A percentile compares a stretch with the other conserved stretches of the same genome.
Evolutionary conservation across 2,113 vertebrate species (phyloP).

Genomic region (Anarhynchus alexandrinus): DNA sequence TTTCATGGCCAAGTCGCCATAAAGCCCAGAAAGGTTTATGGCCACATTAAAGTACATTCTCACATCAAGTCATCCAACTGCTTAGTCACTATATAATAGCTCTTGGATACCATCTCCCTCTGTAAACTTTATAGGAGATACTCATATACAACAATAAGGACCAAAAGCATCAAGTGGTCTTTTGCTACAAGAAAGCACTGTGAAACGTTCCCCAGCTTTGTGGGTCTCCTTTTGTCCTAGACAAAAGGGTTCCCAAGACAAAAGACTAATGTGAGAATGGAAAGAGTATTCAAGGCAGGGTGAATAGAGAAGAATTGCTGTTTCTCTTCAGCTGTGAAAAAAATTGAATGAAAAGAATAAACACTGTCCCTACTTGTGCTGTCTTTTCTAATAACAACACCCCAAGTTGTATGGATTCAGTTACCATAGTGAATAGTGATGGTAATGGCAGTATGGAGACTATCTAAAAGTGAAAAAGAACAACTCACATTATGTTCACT

Average conservation of each 20-base stretch:
- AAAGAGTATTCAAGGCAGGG: neutral
- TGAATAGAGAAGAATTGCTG: neutral
- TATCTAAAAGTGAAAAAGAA: neutral
- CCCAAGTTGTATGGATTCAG: neutral
- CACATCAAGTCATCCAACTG: neutral
- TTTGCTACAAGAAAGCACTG: neutral
- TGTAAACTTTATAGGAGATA: neutral
- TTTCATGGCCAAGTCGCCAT: neutral
- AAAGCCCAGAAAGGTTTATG: neutral
- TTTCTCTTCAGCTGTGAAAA: neutral
- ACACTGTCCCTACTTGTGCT: accelerated
- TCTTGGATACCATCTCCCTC: neutral
- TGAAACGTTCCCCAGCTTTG: neutral
- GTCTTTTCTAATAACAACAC: neutral
- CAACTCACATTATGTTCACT: neutral
- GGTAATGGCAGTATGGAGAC: neutral
- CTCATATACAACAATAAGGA: neutral
- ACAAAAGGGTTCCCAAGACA: neutral
- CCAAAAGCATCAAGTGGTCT: neutral
- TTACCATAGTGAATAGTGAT: neutral
- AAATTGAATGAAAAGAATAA: neutral
- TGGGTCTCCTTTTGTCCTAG: neutral
- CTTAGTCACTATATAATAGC: neutral
- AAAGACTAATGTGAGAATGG: neutral
- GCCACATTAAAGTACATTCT: neutral